These are phyloP conservation scores for Nothura maculosa DNA, from an alignment of 2,797 vertebrate genomes.

Conservation along the genomic window DNA sequence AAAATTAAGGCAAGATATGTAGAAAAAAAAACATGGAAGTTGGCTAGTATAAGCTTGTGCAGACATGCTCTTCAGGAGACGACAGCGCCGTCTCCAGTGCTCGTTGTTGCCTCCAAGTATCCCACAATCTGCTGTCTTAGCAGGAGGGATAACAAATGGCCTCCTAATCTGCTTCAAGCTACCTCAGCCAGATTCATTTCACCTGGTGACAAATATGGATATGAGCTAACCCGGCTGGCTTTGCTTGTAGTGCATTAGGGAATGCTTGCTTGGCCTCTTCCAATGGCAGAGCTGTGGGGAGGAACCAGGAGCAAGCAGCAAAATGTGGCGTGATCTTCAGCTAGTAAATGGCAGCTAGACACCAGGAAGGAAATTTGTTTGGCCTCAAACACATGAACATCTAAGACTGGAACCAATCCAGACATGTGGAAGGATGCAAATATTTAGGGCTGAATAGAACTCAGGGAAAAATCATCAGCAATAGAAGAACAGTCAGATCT, in stretches of 20 bases:
- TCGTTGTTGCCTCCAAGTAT: not conserved
- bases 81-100: not conserved
- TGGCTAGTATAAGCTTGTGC: not conserved
- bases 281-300: not conserved
- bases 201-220: conserved; percentile 42
- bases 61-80: not conserved
- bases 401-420: not conserved
- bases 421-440: not conserved
- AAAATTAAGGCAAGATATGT: not conserved
- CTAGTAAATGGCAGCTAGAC: not conserved
- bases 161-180: conserved; percentile 33
- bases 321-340: not conserved
- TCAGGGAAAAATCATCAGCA: conserved; percentile 1
- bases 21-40: not conserved
- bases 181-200: conserved; percentile 23
- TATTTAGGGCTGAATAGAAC: not conserved
- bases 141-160: conserved; percentile 4
- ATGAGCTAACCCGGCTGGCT: conserved; percentile 59
- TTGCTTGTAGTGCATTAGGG: not conserved
- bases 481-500: not conserved
- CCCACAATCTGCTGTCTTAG: not conserved
- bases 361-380: not conserved
- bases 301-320: not conserved
- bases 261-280: not conserved
- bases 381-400: not conserved